Conservation (phyloP, 2,888 invertebrate genomes). For the Hypercompe scribonia region DNA sequence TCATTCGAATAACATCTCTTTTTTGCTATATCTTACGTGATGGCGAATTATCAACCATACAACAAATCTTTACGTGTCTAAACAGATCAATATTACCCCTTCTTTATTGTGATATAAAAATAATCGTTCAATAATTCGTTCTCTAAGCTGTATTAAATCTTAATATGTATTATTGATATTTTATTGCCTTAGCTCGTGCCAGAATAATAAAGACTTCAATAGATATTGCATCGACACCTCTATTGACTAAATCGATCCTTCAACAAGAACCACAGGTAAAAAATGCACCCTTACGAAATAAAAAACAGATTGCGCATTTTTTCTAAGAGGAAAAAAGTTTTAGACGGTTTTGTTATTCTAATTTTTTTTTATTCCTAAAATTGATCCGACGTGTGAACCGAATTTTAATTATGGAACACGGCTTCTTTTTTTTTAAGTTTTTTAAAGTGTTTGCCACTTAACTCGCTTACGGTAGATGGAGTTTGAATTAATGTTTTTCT, state of each 20-base stretch:
- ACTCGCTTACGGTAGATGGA: conserved; percentile 66
- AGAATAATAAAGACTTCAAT: conserved; percentile 34
- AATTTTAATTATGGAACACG: conserved; percentile 56
- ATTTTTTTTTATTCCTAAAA: conserved; percentile 48
- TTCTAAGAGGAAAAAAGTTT: conserved; percentile 47
- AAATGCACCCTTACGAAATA: conserved; percentile 34
- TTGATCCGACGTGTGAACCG: conserved; percentile 66
- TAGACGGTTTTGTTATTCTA: conserved; percentile 54
- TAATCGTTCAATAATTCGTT: neutral
- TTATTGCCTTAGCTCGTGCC: conserved; percentile 55
- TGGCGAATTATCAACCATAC: neutral
- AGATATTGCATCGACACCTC: conserved; percentile 51
- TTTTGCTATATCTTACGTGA: neutral
- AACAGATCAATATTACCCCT: conserved; percentile 2
- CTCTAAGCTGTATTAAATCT: neutral
- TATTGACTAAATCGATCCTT: conserved; percentile 55
- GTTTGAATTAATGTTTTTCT: conserved; percentile 60
- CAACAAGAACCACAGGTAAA: conserved; percentile 47
- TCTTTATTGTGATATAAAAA: neutral
- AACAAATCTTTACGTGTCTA: neutral
- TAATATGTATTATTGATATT: conserved; percentile 34
- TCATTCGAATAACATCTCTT: neutral
- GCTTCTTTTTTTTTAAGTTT: conserved; percentile 38
- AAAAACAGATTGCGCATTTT: conserved; percentile 44
- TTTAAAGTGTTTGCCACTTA: conserved; percentile 65